Base-by-base conservation (phyloP, 64 coral and sea anemone species). In the Acropora yongei region DNA sequence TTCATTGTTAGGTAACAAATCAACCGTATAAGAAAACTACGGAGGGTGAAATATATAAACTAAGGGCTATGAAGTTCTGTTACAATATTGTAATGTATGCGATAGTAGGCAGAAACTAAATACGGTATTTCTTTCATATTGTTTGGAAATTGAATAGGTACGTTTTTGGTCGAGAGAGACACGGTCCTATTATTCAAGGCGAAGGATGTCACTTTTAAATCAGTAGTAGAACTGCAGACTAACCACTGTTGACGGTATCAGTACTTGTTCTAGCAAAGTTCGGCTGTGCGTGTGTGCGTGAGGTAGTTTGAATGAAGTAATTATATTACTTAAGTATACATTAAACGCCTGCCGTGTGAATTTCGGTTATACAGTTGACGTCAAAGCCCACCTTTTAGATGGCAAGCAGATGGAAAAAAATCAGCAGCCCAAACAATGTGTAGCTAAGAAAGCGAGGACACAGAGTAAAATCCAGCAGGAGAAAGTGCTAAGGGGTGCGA, bases 281-380 rank as follows among this genome's bases (percentile, higher is more conserved):
- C 58, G 58, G 58, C 58, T 63, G 2, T 63, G 58, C 58, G 11
- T 63, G 58, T 63, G 58, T 63, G 58, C 7, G 7, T 63, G 11
- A 63, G 58, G 58, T 63, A 63, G 58, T 63, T 63, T 63, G 9
- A 63, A 63, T 63, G 58, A 63, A 63, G 58, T 63, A 63, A 63
- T 63, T 17, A 63, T 63, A 63, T 63, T 63, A 63, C 58, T 8
- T 63, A 11, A 63, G 11, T 63, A 14, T 63, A 63, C 58, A 63
- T 63, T 11, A 63, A 63, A 75, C 44, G 42, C 30, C 73, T 75
- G 8, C 73, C 40, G 5, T 42, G 19, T 76, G 41, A 76, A 76
- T 76, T 76, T 76, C 74, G 1, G 74, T 76, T 76, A 76, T 76
- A 44, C 42, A 76, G 74, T 76, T 76, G 74, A 76, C 74, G 74